phyloP scores from a whole-genome alignment of 1,140 invertebrate species.

The Watersipora subatra region DNA sequence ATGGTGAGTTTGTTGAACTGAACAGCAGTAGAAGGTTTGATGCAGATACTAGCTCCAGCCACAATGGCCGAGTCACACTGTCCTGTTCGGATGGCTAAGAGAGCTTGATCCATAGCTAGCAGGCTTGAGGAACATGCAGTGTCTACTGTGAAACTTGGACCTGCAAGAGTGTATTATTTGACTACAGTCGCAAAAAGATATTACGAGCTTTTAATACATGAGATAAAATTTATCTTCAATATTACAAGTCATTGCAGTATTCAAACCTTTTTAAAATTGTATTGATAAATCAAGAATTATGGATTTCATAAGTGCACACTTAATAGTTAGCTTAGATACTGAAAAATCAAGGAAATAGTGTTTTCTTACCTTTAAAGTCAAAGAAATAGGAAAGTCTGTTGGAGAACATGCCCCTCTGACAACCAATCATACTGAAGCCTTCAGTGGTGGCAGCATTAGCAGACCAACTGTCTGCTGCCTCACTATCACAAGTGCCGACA shows the following conservation, averaged over 20 bases:
- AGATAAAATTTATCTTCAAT: too few species aligned
- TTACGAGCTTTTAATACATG: too few species aligned
- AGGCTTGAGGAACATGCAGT: conserved; percentile 89
- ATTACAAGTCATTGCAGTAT: too few species aligned
- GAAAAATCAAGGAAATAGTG: background rate
- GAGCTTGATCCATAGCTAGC: conserved; percentile 72
- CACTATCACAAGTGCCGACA: conserved; percentile 70
- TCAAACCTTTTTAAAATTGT: too few species aligned
- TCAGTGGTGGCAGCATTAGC: conserved; percentile 49
- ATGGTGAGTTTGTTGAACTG: conserved; percentile 83
- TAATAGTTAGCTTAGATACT: too few species aligned
- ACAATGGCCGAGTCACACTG: conserved; percentile 85
- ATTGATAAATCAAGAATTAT: too few species aligned
- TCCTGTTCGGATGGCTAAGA: conserved; percentile 62
- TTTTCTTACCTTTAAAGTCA: conserved; percentile 58
- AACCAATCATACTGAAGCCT: conserved; percentile 84
- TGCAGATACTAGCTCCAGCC: conserved; percentile 64
- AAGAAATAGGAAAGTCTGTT: conserved; percentile 91
- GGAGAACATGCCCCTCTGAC: conserved; percentile 83
- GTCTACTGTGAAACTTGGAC: conserved; percentile 82
- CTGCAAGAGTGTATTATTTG: conserved; percentile 41
- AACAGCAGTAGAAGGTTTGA: conserved; percentile 76
- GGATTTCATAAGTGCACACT: too few species aligned
- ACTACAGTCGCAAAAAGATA: too few species aligned
- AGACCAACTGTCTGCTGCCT: conserved; percentile 66